Percentiles rank a stretch among this genome's conserved stretches.
Evolutionary conservation across 2,113 vertebrate genomes (phyloP).

Genomic region (Anoplopoma fimbria): DNA sequence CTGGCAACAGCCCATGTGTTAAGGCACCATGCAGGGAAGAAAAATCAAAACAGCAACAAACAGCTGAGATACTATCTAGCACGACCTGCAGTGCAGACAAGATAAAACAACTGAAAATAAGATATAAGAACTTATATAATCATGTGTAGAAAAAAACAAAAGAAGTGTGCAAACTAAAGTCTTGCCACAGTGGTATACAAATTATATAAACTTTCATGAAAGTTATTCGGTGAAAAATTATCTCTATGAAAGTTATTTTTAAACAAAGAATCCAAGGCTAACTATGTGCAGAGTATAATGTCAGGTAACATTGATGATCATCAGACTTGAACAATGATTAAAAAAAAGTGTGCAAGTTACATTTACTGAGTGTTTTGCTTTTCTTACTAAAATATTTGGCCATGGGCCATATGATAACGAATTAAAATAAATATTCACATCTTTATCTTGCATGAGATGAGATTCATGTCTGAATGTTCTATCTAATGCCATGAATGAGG

Average conservation of each 20-base stretch:
- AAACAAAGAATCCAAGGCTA: not conserved
- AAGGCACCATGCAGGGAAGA: not conserved
- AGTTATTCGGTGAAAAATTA: not conserved
- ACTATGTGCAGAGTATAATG: not conserved
- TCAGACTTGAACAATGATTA: not conserved
- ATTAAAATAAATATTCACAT: constrained; percentile 37
- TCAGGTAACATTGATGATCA: not conserved
- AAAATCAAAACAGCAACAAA: not conserved
- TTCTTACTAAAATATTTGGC: not conserved
- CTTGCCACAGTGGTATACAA: not conserved
- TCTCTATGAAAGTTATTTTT: not conserved
- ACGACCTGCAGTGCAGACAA: not conserved
- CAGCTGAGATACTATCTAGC: not conserved
- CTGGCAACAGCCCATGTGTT: not conserved
- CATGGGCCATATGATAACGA: not conserved
- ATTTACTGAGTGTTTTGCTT: not conserved
- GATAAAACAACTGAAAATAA: not conserved
- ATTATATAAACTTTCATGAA: not conserved
- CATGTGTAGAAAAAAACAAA: not conserved
- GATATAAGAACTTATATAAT: not conserved
- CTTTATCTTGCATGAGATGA: constrained; percentile 9
- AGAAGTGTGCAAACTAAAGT: not conserved
- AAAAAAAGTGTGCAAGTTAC: not conserved
- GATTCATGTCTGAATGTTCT: constrained; percentile 22
- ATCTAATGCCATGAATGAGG: constrained; percentile 10